phyloP scores from a whole-genome alignment of 2,797 vertebrate species.

The Hydrophis major region DNA sequence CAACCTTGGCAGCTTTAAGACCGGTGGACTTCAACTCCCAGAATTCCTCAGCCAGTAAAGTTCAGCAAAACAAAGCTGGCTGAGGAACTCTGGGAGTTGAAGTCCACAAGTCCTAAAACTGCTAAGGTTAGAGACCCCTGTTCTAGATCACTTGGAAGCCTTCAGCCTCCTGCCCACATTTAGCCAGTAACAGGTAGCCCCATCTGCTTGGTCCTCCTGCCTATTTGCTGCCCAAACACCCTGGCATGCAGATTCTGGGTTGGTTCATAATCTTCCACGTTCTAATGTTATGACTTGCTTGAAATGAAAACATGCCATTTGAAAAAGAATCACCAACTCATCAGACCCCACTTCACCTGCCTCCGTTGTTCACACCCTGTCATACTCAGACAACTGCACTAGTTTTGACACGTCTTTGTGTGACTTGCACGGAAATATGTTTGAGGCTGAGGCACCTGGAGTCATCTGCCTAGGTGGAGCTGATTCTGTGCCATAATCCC shows the following conservation, averaged over 20 bases:
- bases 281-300: background rate
- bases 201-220: background rate
- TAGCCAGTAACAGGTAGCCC: background rate
- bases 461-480: background rate
- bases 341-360: background rate
- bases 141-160: background rate
- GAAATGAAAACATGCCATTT: background rate
- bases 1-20: too few species aligned
- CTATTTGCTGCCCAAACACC: background rate
- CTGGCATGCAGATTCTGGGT: background rate
- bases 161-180: background rate
- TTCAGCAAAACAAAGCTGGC: too few species aligned
- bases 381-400: background rate
- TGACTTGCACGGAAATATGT: constrained; percentile 20
- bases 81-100: too few species aligned
- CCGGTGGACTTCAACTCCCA: too few species aligned
- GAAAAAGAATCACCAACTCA: background rate
- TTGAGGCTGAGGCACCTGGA: background rate
- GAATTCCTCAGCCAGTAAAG: too few species aligned
- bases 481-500: background rate
- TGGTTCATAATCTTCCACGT: background rate
- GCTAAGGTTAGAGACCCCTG: too few species aligned
- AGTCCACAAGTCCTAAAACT: too few species aligned
- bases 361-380: background rate
- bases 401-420: constrained; percentile 8